Percentiles rank a stretch among this genome's conserved stretches.
Evolutionary conservation across 2,888 invertebrate genomes (phyloP).

Genomic region (Trichopoda pennipes): DNA sequence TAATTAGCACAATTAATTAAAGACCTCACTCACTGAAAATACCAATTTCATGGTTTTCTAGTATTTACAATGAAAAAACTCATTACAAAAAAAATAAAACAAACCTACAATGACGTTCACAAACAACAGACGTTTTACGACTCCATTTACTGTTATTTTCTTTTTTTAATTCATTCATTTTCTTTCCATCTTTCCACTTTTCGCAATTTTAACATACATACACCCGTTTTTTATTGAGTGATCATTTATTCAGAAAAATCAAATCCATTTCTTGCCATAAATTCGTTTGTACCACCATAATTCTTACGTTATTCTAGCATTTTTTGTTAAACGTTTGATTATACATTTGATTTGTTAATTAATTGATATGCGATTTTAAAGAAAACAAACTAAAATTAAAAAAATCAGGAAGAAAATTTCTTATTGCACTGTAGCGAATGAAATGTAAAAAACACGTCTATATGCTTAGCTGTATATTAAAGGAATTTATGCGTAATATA

Average conservation of each 20-base stretch:
- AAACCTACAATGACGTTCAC: slow-evolving; percentile 23
- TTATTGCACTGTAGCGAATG: slow-evolving; percentile 63
- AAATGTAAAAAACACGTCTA: slow-evolving; percentile 49
- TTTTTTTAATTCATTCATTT: slow-evolving; percentile 41
- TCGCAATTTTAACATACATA: slow-evolving; percentile 41
- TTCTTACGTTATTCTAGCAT: slow-evolving; percentile 18
- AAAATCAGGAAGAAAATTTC: slow-evolving; percentile 65
- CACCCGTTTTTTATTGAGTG: slow-evolving; percentile 35
- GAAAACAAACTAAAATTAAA: slow-evolving; percentile 57
- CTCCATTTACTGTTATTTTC: slow-evolving; percentile 43
- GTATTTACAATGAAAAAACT: slow-evolving; percentile 9
- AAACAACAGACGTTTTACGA: slow-evolving; percentile 28
- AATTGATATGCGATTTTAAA: slow-evolving; percentile 35
- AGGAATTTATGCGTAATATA: not conserved
- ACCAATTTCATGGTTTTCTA: slow-evolving; percentile 21
- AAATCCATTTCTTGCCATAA: slow-evolving; percentile 21
- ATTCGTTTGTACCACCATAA: not conserved
- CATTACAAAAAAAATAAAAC: too few relatives aligned
- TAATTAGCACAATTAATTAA: slow-evolving; percentile 17
- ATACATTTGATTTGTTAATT: slow-evolving; percentile 9
- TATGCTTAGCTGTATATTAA: slow-evolving; percentile 17
- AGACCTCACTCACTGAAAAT: not conserved
- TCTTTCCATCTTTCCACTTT: slow-evolving; percentile 37
- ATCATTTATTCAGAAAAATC: slow-evolving; percentile 34
- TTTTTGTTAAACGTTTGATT: not conserved